phyloP scores from a whole-genome alignment of 2,888 invertebrate genomes.

The Andrena bucephala region DNA sequence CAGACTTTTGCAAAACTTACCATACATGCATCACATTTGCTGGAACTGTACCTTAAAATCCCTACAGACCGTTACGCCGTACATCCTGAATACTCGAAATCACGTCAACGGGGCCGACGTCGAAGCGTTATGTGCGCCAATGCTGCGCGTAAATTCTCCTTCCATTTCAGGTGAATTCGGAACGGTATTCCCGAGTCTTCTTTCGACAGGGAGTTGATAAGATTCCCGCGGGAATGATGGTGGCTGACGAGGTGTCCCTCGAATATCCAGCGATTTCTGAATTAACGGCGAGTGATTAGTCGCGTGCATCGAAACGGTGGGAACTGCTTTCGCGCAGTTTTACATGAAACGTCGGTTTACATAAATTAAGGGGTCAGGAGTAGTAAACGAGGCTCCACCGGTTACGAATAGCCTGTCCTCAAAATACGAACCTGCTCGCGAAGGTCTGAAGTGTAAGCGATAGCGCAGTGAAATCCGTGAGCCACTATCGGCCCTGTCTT shows the following conservation, averaged over 20 bases:
- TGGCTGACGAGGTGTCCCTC: neutral
- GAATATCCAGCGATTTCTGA: slow-evolving; percentile 21
- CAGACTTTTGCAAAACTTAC: neutral
- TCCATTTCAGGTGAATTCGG: neutral
- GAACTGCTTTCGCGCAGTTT: slow-evolving; percentile 41
- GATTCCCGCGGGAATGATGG: neutral
- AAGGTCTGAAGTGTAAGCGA: slow-evolving; percentile 12
- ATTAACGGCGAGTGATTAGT: slow-evolving; percentile 57
- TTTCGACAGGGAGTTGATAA: neutral
- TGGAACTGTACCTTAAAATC: neutral
- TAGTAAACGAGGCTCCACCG: slow-evolving; percentile 29
- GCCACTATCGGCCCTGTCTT: slow-evolving; percentile 18
- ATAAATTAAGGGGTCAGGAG: slow-evolving; percentile 41
- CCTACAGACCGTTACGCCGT: neutral
- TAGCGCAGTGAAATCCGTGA: slow-evolving; percentile 12
- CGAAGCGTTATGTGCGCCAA: neutral
- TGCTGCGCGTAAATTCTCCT: neutral
- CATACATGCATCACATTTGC: neutral
- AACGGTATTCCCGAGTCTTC: neutral
- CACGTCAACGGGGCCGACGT: neutral
- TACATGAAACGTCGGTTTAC: slow-evolving; percentile 17
- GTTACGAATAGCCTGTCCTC: slow-evolving; percentile 13
- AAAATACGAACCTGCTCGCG: slow-evolving; percentile 1
- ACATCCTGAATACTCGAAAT: slow-evolving; percentile 6
- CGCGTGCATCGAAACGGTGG: slow-evolving; percentile 10